Percentiles rank a stretch among this genome's conserved stretches.
Evolutionary conservation across 1,140 invertebrate species (phyloP).

Genomic region (Halesus radiatus): DNA sequence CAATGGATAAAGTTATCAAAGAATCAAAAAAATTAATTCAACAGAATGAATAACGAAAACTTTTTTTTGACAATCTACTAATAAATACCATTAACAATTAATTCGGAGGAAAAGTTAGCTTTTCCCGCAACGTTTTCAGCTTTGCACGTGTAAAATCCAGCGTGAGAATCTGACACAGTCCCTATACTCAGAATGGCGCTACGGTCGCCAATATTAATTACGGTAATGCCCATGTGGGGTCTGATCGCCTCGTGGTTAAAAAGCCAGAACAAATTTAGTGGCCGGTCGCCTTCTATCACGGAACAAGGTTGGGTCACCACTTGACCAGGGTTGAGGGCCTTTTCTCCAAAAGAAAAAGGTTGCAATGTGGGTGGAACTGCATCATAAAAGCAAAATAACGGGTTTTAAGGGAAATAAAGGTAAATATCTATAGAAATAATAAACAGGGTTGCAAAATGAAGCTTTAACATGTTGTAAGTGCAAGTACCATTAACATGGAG

Average conservation of each 20-base stretch:
- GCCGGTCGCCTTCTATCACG: constrained; percentile 81
- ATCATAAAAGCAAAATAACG: constrained; percentile 52
- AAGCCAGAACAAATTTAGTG: constrained; percentile 79
- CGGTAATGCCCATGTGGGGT: constrained; percentile 68
- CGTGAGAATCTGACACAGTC: constrained; percentile 73
- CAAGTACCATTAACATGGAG: constrained; percentile 76
- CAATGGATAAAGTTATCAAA: constrained; percentile 32
- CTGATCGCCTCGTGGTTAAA: constrained; percentile 74
- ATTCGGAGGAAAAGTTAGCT: constrained; percentile 65
- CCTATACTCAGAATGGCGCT: constrained; percentile 78
- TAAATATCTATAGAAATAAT: constrained; percentile 2
- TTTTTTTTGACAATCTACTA: constrained; percentile 6
- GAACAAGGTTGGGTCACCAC: constrained; percentile 78
- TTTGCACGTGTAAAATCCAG: constrained; percentile 77
- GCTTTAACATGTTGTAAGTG: constrained; percentile 56
- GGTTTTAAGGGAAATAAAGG: not conserved
- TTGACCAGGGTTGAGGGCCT: constrained; percentile 78
- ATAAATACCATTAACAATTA: constrained; percentile 74
- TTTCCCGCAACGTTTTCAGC: constrained; percentile 77
- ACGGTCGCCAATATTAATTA: constrained; percentile 75
- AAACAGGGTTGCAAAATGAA: constrained; percentile 1
- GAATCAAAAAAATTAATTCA: constrained; percentile 44
- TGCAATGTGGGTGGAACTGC: constrained; percentile 80
- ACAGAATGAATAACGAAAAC: constrained; percentile 16
- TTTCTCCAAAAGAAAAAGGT: constrained; percentile 81